phyloP scores from a whole-genome alignment of 2,797 vertebrate species.

The Gobio occitaniae region DNA sequence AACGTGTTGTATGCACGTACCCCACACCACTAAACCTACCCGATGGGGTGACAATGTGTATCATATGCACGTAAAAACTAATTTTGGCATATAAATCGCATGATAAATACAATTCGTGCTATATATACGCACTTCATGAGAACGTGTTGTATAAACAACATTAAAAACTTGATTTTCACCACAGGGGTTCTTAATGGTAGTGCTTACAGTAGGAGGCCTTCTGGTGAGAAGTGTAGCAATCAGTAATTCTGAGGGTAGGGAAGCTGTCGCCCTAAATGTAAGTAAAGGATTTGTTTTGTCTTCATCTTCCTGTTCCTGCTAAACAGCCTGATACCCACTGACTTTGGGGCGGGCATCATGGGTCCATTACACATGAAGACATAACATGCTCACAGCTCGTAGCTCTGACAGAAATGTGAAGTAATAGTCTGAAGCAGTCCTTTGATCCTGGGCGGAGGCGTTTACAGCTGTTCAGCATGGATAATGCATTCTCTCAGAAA shows the following conservation, averaged over 20 bases:
- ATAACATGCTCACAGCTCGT: conserved; percentile 2
- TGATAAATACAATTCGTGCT: no score
- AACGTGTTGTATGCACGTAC: no score
- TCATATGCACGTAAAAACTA: no score
- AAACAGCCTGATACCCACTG: background rate
- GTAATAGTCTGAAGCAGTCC: conserved; percentile 27
- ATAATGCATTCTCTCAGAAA: conserved; percentile 38
- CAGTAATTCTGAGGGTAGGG: conserved; percentile 13
- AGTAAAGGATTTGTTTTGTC: conserved; percentile 9
- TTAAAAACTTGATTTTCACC: no score
- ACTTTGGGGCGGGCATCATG: conserved; percentile 7
- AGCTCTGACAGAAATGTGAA: conserved; percentile 16
- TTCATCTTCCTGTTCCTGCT: background rate
- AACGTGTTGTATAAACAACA: no score
- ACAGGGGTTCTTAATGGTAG: background rate
- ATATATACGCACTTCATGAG: no score
- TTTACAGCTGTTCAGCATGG: conserved; percentile 7
- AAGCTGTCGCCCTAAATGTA: background rate
- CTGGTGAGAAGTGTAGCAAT: conserved; percentile 6
- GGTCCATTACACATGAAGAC: conserved; percentile 17
- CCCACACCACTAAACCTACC: no score
- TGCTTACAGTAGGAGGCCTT: background rate
- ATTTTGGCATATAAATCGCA: no score
- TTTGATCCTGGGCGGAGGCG: conserved; percentile 11
- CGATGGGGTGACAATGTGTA: no score